Evolutionary conservation across 2,888 invertebrate species (phyloP).

Genomic region (Andrena bucephala): DNA sequence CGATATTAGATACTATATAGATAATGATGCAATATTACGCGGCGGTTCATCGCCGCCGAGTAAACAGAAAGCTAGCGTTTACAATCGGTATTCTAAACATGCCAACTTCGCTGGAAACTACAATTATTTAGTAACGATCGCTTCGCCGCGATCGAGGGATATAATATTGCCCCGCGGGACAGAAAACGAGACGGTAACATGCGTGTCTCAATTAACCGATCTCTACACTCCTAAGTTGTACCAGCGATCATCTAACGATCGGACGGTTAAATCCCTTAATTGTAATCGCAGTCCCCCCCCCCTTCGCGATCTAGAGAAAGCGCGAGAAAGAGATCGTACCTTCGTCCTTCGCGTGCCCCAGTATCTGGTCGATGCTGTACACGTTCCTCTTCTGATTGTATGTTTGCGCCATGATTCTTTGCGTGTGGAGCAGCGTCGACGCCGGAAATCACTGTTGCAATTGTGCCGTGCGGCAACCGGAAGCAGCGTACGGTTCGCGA

Average conservation of each 20-base stretch:
- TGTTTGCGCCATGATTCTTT: conserved; percentile 81
- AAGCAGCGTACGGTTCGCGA: conserved; percentile 47
- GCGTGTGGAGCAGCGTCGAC: conserved; percentile 4
- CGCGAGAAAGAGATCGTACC: conserved; percentile 72
- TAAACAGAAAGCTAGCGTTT: not conserved
- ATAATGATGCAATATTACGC: conserved; percentile 50
- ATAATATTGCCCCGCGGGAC: not conserved
- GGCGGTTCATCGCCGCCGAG: not conserved
- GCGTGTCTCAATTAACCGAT: not conserved
- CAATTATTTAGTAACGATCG: not conserved
- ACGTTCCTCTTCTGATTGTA: conserved; percentile 84
- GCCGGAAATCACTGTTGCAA: conserved; percentile 44
- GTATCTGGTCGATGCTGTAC: conserved; percentile 85
- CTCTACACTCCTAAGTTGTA: not conserved
- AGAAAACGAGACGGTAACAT: not conserved
- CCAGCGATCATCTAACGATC: not conserved
- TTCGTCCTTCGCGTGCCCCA: conserved; percentile 83
- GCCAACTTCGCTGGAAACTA: not conserved
- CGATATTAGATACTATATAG: conserved; percentile 58
- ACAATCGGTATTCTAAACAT: not conserved
- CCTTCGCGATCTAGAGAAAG: too few relatives aligned
- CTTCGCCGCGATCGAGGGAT: too few relatives aligned
- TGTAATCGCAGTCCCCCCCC: not conserved
- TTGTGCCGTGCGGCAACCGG: not conserved
- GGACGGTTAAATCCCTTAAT: not conserved